phyloP scores from a whole-genome alignment of 2,888 invertebrate species.

The Loripinus fragilis region DNA sequence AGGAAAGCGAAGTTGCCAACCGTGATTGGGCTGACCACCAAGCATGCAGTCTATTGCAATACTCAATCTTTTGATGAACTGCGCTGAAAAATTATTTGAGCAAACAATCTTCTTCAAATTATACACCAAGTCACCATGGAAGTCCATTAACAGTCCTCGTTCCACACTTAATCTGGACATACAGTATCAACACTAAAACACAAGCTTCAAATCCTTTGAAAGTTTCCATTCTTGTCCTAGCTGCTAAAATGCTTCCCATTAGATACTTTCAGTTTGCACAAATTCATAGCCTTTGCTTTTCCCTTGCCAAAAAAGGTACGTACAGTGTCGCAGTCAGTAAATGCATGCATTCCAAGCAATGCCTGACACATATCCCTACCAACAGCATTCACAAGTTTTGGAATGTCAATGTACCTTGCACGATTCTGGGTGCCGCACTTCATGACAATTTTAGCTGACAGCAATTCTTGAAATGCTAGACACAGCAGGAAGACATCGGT shows the following conservation, averaged over 20 bases:
- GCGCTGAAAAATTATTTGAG: no score
- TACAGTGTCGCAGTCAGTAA: conserved; percentile 6
- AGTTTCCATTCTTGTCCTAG: neutral
- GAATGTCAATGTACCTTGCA: neutral
- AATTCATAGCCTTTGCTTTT: neutral
- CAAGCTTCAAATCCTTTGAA: neutral
- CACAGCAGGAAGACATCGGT: conserved; percentile 6
- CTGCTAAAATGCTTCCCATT: neutral
- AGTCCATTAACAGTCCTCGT: neutral
- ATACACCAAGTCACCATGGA: neutral
- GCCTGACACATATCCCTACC: neutral
- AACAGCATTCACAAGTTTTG: neutral
- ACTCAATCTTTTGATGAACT: no score
- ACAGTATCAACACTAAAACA: neutral
- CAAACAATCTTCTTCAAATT: no score
- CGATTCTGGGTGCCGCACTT: neutral
- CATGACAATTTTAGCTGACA: neutral
- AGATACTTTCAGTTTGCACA: neutral
- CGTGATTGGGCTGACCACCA: no score
- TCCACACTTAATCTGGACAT: neutral
- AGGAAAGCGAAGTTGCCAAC: no score
- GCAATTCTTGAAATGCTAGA: neutral
- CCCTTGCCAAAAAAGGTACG: neutral
- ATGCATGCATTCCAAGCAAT: neutral
- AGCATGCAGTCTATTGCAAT: no score